These are phyloP conservation scores for Ormyrus pomaceus DNA, from an alignment of 2,888 invertebrate genomes.

Conservation along the genomic window DNA sequence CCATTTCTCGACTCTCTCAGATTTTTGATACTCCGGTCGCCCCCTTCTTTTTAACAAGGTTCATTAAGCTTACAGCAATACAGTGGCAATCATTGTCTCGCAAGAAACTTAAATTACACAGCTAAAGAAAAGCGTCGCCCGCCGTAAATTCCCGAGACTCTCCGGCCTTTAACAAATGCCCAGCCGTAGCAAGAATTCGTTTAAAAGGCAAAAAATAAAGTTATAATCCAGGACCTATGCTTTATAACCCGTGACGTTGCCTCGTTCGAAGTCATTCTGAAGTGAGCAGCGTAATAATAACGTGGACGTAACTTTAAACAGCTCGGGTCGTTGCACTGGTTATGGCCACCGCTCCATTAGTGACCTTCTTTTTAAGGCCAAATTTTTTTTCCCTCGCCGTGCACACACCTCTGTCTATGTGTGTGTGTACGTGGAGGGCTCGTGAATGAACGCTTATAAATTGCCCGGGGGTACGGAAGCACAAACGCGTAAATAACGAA, in stretches of 20 bases:
- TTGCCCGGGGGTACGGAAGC: conserved; percentile 23
- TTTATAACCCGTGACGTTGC: conserved; percentile 28
- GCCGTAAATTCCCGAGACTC: not conserved
- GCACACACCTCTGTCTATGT: not conserved
- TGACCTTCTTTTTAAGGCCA: conserved; percentile 37
- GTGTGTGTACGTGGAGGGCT: not conserved
- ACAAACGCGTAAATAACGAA: conserved; percentile 45
- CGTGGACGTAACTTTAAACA: conserved; percentile 37
- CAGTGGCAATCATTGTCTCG: not conserved
- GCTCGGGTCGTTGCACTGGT: conserved; percentile 30
- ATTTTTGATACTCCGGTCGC: too few relatives aligned
- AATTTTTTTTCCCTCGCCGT: not conserved
- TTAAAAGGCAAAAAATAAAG: not conserved
- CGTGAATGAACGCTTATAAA: conserved; percentile 21
- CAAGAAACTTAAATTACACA: not conserved
- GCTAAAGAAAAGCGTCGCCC: not conserved
- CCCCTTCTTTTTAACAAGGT: too few relatives aligned
- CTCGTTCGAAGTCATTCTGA: conserved; percentile 19
- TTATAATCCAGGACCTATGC: conserved; percentile 13
- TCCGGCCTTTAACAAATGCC: not conserved
- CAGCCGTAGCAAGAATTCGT: conserved; percentile 14
- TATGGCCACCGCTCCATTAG: conserved; percentile 42
- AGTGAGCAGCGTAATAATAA: conserved; percentile 32
- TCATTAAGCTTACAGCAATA: too few relatives aligned
- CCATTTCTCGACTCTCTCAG: too few relatives aligned